phyloP scores from a whole-genome alignment of 2,113 vertebrate genomes.

The Rafetus swinhoei region DNA sequence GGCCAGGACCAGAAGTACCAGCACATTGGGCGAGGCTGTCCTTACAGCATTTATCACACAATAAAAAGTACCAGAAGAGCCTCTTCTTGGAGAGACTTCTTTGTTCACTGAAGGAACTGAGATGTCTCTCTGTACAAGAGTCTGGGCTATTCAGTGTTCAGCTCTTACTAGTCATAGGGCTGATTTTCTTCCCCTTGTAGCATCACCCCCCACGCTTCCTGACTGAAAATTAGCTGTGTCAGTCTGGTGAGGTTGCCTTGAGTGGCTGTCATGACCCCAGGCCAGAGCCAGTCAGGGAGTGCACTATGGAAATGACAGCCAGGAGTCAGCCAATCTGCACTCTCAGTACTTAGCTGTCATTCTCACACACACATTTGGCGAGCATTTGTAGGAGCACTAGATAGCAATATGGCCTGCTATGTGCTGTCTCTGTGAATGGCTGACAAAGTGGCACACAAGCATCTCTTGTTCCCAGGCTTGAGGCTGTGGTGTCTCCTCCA shows the following conservation, averaged over 20 bases:
- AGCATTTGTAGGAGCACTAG: background rate
- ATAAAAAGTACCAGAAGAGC: background rate
- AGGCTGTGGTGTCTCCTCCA: too few species aligned
- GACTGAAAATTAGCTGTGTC: background rate
- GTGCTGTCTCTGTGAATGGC: too few species aligned
- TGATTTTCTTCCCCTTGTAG: background rate
- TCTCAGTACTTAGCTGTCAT: fast-evolving
- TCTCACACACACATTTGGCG: background rate
- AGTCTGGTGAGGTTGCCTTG: background rate
- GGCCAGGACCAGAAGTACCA: background rate
- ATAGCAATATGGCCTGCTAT: background rate
- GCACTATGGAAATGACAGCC: background rate
- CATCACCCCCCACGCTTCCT: background rate
- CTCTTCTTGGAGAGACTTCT: background rate
- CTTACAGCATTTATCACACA: background rate
- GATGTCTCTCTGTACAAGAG: background rate
- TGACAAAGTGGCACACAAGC: too few species aligned
- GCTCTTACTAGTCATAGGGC: background rate
- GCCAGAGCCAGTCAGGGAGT: background rate
- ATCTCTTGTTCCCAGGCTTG: too few species aligned
- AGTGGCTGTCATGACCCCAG: background rate
- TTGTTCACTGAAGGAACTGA: background rate
- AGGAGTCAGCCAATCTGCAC: background rate
- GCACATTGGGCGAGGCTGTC: background rate
- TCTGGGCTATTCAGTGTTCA: background rate